A percentile compares a stretch with the other conserved stretches of the same genome.
Conservation (phyloP, 2,113 vertebrate species). For the Datnioides undecimradiatus region DNA sequence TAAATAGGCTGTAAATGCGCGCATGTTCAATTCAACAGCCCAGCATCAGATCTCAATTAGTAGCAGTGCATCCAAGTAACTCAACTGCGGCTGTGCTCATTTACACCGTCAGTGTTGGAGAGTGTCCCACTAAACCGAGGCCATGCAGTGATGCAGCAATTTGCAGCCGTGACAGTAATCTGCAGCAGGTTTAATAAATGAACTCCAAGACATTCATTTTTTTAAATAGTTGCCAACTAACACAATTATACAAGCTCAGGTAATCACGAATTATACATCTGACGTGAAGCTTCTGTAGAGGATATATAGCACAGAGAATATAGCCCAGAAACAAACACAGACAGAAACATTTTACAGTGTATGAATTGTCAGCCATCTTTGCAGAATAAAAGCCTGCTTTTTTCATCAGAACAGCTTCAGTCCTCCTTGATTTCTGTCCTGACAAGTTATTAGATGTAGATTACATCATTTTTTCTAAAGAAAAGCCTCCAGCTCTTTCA, state of each 20-base stretch:
- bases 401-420: not conserved
- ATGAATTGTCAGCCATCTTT: not conserved
- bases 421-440: not conserved
- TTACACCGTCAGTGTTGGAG: conserved; percentile 21
- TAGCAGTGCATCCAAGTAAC: conserved; percentile 11
- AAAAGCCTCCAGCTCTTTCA: not conserved
- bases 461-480: conserved; percentile 2
- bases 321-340: not conserved
- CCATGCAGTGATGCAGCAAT: conserved; percentile 2
- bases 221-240: not conserved
- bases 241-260: not conserved
- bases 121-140: conserved; percentile 5
- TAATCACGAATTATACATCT: not conserved
- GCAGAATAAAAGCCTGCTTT: not conserved
- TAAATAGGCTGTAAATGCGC: conserved; percentile 25
- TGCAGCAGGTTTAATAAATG: conserved; percentile 2
- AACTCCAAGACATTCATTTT: not conserved
- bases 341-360: not conserved
- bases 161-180: not conserved
- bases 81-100: conserved; percentile 20
- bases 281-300: not conserved
- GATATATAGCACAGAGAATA: not conserved
- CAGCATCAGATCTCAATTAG: conserved; percentile 32
- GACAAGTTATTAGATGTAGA: not conserved
- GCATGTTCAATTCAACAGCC: conserved; percentile 9